Evolutionary conservation across 2,888 invertebrate species (phyloP).

Genomic region (Drosophila cracens): DNA sequence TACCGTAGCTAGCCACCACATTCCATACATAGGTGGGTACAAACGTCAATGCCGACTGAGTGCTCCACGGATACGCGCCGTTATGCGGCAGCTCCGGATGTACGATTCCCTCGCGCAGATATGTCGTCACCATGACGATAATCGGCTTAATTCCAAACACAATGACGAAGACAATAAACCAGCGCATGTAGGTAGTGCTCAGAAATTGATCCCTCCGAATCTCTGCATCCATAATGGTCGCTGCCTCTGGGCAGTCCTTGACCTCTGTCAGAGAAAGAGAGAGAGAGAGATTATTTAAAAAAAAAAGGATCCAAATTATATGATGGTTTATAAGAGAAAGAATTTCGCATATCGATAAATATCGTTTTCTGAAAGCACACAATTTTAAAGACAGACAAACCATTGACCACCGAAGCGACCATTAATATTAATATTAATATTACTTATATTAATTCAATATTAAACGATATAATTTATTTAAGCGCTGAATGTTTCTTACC

Average conservation of each 20-base stretch:
- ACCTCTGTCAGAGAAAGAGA: conserved; percentile 38
- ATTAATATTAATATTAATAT: too few relatives aligned
- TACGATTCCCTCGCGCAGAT: conserved; percentile 30
- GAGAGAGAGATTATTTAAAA: not conserved
- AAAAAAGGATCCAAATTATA: not conserved
- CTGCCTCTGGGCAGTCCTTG: conserved; percentile 23
- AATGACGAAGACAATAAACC: conserved; percentile 34
- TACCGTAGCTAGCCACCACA: conserved; percentile 45
- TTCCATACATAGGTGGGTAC: conserved; percentile 60
- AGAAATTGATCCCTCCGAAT: conserved; percentile 58
- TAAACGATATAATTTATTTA: too few relatives aligned
- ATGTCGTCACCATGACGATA: conserved; percentile 31
- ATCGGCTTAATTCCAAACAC: conserved; percentile 54
- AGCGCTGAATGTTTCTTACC: too few relatives aligned
- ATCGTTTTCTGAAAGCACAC: too few relatives aligned
- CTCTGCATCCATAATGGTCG: conserved; percentile 47
- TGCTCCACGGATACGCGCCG: conserved; percentile 45
- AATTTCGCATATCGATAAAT: too few relatives aligned
- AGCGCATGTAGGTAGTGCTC: conserved; percentile 50
- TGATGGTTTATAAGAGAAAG: too few relatives aligned
- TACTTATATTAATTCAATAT: too few relatives aligned
- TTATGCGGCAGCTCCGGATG: conserved; percentile 50
- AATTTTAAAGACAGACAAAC: too few relatives aligned
- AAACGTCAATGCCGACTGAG: conserved; percentile 31
- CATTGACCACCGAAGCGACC: too few relatives aligned